These are phyloP conservation scores for Hippotragus niger DNA, from an alignment of 2,113 vertebrate species.

Conservation along the genomic window DNA sequence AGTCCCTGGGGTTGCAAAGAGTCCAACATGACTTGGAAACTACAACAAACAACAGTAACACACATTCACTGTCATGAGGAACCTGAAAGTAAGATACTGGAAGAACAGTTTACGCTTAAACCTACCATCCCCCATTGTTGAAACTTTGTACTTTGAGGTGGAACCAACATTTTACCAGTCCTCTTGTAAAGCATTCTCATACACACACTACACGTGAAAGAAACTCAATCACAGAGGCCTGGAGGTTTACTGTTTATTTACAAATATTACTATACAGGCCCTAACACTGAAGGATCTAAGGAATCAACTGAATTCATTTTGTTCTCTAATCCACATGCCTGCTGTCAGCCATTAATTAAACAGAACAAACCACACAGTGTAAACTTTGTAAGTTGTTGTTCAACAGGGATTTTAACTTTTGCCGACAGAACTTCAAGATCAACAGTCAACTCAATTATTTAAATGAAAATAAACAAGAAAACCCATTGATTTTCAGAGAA, in stretches of 20 bases:
- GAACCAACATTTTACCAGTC: neutral
- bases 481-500: neutral
- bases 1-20: neutral
- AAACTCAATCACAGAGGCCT: neutral
- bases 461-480: neutral
- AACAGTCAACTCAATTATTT: neutral
- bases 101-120: neutral
- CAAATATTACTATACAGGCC: neutral
- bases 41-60: neutral
- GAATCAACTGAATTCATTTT: neutral
- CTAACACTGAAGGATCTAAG: neutral
- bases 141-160: neutral
- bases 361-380: neutral
- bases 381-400: neutral
- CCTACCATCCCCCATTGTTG: rapidly evolving
- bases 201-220: neutral
- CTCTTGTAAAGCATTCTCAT: neutral
- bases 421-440: neutral
- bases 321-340: neutral
- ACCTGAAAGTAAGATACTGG: neutral
- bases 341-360: neutral
- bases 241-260: neutral
- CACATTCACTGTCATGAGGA: neutral
- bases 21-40: neutral
- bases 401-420: neutral